phyloP scores from a whole-genome alignment of 1,140 invertebrate species.

The Leptonema lineaticorne region DNA sequence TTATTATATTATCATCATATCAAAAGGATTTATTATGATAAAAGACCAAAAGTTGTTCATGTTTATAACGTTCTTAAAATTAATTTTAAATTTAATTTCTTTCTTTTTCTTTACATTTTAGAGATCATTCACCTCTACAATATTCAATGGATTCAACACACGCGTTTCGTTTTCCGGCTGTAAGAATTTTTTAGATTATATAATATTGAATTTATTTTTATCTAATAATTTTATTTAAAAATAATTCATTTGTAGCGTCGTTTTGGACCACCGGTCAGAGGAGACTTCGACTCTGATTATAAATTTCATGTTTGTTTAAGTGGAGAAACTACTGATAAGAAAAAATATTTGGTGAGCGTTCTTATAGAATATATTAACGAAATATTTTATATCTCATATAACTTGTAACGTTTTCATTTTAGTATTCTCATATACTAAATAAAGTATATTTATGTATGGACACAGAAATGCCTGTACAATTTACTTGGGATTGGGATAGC shows the following conservation, averaged over 20 bases:
- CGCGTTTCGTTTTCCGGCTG: no score
- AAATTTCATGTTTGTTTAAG: constrained; percentile 28
- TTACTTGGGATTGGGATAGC: constrained; percentile 30
- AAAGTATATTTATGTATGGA: constrained; percentile 32
- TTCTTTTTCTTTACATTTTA: no score
- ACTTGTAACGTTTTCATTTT: not conserved
- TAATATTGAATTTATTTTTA: no score
- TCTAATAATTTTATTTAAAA: no score
- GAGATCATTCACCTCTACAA: no score
- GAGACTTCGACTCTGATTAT: constrained; percentile 22
- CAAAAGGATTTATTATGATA: no score
- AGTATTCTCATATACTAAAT: constrained; percentile 35
- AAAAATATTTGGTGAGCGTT: constrained; percentile 24
- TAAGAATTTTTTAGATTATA: no score
- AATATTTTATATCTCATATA: not conserved
- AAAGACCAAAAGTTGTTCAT: no score
- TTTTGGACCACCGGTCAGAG: constrained; percentile 28
- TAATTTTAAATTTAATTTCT: no score
- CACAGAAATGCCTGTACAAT: constrained; percentile 34
- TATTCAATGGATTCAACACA: no score
- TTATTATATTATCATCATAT: no score
- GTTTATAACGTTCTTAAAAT: no score
- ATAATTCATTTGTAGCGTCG: constrained; percentile 15
- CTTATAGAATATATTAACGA: not conserved
- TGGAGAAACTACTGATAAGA: constrained; percentile 6